Conservation (phyloP, 2,888 invertebrate species). For the Pardosa pseudoannulata region DNA sequence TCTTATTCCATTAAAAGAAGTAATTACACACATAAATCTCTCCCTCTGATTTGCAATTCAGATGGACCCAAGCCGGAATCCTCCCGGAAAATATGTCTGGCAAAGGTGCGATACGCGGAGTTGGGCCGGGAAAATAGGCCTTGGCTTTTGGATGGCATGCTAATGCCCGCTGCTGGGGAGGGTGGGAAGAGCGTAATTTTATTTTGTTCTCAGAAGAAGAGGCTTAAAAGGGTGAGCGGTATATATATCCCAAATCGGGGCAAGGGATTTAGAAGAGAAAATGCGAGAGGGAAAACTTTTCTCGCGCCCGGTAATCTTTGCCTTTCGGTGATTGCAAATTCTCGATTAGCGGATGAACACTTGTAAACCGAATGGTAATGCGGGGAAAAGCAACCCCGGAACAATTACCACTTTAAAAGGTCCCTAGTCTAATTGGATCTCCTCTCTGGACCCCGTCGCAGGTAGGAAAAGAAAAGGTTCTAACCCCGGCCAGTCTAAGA, state of each 20-base stretch:
- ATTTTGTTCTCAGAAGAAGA: conserved; percentile 36
- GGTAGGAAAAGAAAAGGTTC: background rate
- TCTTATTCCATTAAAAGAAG: conserved; percentile 71
- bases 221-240: conserved; percentile 23
- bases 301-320: conserved; percentile 53
- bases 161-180: background rate
- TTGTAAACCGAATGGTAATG: conserved; percentile 15
- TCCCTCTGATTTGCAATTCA: conserved; percentile 67
- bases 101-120: background rate
- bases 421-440: too few relatives aligned
- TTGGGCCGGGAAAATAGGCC: background rate
- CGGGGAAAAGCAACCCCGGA: conserved; percentile 8
- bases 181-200: conserved; percentile 32
- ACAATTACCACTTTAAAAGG: conserved; percentile 57
- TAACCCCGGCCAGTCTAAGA: background rate
- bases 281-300: background rate
- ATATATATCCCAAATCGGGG: conserved; percentile 30
- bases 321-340: conserved; percentile 51
- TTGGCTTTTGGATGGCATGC: conserved; percentile 9
- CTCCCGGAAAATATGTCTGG: conserved; percentile 1
- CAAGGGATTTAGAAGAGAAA: conserved; percentile 33
- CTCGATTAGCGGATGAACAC: conserved; percentile 45
- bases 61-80: conserved; percentile 34
- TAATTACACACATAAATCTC: conserved; percentile 69
- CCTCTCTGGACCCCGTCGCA: background rate